These are phyloP conservation scores for Aleiodes testaceus DNA, from an alignment of 2,888 invertebrate species.

Conservation along the genomic window DNA sequence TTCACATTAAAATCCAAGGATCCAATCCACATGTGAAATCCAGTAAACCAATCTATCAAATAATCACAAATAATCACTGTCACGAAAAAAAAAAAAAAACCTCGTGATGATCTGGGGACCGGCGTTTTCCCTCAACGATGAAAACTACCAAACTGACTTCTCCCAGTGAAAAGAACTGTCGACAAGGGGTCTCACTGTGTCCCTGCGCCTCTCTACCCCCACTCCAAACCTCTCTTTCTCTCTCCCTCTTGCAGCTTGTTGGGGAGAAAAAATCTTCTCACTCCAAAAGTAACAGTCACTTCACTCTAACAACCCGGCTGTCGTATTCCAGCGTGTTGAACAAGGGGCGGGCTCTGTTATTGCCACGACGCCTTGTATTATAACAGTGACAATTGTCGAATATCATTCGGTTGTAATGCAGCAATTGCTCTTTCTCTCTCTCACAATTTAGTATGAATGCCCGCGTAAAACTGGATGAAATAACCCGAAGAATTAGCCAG, in stretches of 20 bases:
- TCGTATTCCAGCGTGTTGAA: slow-evolving; percentile 36
- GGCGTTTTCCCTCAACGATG: slow-evolving; percentile 33
- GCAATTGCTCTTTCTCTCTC: too few relatives aligned
- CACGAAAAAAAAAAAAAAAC: not conserved
- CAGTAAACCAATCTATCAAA: not conserved
- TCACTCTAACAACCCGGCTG: slow-evolving; percentile 31
- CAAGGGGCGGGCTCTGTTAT: slow-evolving; percentile 42
- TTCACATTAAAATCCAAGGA: slow-evolving; percentile 32
- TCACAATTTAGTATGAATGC: too few relatives aligned
- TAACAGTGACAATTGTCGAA: slow-evolving; percentile 28
- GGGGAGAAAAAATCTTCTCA: slow-evolving; percentile 42
- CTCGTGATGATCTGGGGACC: not conserved
- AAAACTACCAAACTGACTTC: slow-evolving; percentile 36
- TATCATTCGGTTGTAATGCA: slow-evolving; percentile 43
- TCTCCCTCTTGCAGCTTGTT: slow-evolving; percentile 27
- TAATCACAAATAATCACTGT: slow-evolving; percentile 20
- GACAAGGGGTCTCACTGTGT: slow-evolving; percentile 31
- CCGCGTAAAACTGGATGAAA: not conserved
- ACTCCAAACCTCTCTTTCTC: not conserved
- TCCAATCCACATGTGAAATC: slow-evolving; percentile 23
- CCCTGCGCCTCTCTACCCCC: slow-evolving; percentile 10
- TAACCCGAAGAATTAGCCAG: slow-evolving; percentile 41
- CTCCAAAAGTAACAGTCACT: slow-evolving; percentile 48
- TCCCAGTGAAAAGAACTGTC: slow-evolving; percentile 27
- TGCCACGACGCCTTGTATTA: slow-evolving; percentile 27